Evolutionary conservation across 2,888 invertebrate genomes (phyloP).

Genomic region (Crocallis elinguaria): DNA sequence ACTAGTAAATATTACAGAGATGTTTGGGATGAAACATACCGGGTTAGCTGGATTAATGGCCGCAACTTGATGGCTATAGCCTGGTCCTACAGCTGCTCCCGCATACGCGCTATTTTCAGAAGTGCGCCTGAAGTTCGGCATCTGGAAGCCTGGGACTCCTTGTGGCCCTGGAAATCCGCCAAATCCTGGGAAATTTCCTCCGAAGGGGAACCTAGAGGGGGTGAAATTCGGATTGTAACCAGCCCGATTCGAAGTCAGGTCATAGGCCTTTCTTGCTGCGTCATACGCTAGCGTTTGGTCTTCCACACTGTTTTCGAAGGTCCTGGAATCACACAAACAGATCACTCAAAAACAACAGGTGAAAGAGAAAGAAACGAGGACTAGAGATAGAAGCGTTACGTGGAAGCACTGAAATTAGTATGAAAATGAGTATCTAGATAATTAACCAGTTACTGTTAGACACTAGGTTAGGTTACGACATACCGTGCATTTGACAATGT

Average conservation of each 20-base stretch:
- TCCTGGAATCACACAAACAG: slow-evolving; percentile 61
- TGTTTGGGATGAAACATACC: slow-evolving; percentile 64
- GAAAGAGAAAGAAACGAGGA: background rate
- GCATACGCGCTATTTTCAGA: slow-evolving; percentile 74
- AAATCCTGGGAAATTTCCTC: slow-evolving; percentile 19
- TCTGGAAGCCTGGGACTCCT: slow-evolving; percentile 40
- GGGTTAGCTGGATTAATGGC: slow-evolving; percentile 85
- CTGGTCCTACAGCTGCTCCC: slow-evolving; percentile 81
- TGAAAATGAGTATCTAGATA: slow-evolving; percentile 13
- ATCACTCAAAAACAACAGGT: slow-evolving; percentile 12
- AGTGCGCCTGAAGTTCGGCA: slow-evolving; percentile 39
- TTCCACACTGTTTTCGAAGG: slow-evolving; percentile 61
- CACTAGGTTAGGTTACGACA: slow-evolving; percentile 5
- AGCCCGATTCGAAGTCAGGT: slow-evolving; percentile 65
- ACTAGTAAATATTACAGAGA: too few species aligned
- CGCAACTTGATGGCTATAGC: slow-evolving; percentile 83
- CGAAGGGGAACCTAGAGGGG: slow-evolving; percentile 57
- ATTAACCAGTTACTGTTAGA: slow-evolving; percentile 9
- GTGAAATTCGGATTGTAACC: slow-evolving; percentile 59
- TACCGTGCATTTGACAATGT: slow-evolving; percentile 6
- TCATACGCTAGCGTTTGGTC: slow-evolving; percentile 66
- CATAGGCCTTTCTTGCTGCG: slow-evolving; percentile 73
- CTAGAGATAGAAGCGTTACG: background rate
- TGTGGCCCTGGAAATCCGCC: slow-evolving; percentile 38
- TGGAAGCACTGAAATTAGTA: slow-evolving; percentile 20